Base-by-base conservation (phyloP, 2,888 invertebrate genomes). In the Eupithecia abbreviata region DNA sequence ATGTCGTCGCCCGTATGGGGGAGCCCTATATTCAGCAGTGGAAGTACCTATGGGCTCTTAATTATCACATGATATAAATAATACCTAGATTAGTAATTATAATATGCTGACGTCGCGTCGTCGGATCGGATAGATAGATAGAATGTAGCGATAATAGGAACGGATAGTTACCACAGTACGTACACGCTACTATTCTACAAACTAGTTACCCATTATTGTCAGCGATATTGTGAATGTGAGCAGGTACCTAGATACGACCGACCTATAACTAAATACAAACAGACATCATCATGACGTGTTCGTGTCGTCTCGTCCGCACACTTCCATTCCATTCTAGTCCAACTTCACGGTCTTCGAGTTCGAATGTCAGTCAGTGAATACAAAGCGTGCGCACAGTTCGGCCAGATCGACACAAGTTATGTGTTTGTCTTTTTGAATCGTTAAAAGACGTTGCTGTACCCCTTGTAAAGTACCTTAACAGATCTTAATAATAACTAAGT, bases 351-450 rank as follows among this genome's bases (percentile, higher is more conserved):
- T 81, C 78, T 79, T 77, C 81, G 81, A 83, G 81, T 85, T 82
- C 83, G 86, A 86, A 84, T 86, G 87, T 86, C 86, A 86, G 87
- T 86, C 86, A 86, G 89, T 89, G 87, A 87, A 88, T 87, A 87
- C 85, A 85, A 88, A 89, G 87, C 89, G 88, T 86, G 88, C 88
- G 83, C 83, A 81, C 82, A 83, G 43, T 87, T 83, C 84, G 71
- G 70, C 69, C 83, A 86, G 58, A 71, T 30, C 42, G 77, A 82
- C 62, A 18, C 18, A 62, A 30, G 62, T 62, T 4, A 3, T 55
- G 55, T 58, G 55, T 62, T 62, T 62, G 62, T 10, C 30, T 62
- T 62, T 62, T 62, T 62, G 30, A 30, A 18, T 18, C 58, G 58
- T 18, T 18, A 10, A 9, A 58, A 10, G 12, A 62, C 62, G 9